These are phyloP conservation scores for Melipona beecheii DNA, from an alignment of 2,888 invertebrate genomes.

Conservation along the genomic window DNA sequence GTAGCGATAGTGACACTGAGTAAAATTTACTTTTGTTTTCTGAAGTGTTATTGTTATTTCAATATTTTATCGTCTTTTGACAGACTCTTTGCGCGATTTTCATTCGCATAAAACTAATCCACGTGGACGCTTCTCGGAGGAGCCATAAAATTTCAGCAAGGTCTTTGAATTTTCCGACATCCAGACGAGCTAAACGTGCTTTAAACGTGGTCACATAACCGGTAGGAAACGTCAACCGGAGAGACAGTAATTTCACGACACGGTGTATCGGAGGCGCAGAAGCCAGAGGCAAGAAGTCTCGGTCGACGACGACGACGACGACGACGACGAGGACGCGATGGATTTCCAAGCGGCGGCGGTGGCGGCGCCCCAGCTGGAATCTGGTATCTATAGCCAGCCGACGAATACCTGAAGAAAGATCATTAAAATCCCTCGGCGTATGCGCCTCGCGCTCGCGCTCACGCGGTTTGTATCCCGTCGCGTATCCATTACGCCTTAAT, in stretches of 20 bases:
- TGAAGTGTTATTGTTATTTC: too few relatives aligned
- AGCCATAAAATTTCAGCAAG: too few relatives aligned
- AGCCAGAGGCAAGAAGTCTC: slow-evolving; percentile 43
- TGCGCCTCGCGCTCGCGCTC: slow-evolving; percentile 55
- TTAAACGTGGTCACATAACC: slow-evolving; percentile 1
- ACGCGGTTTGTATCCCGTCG: slow-evolving; percentile 70
- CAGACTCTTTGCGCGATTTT: too few relatives aligned
- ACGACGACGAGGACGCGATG: slow-evolving; percentile 50
- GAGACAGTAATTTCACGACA: slow-evolving; percentile 31
- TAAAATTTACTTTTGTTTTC: too few relatives aligned
- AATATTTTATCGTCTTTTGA: too few relatives aligned
- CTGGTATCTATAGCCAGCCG: slow-evolving; percentile 68
- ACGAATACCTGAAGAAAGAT: slow-evolving; percentile 71
- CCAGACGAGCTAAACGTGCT: too few relatives aligned
- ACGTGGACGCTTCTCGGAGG: too few relatives aligned
- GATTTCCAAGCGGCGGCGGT: slow-evolving; percentile 59
- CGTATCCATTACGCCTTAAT: slow-evolving; percentile 69
- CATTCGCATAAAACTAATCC: too few relatives aligned
- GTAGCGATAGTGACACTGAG: too few relatives aligned
- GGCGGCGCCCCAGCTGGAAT: slow-evolving; percentile 67
- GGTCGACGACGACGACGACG: slow-evolving; percentile 17
- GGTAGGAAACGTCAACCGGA: neutral
- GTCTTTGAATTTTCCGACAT: too few relatives aligned
- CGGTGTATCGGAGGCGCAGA: slow-evolving; percentile 42
- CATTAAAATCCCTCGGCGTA: slow-evolving; percentile 69